phyloP scores from a whole-genome alignment of 2,888 invertebrate species.

The Sarcophaga carnaria region DNA sequence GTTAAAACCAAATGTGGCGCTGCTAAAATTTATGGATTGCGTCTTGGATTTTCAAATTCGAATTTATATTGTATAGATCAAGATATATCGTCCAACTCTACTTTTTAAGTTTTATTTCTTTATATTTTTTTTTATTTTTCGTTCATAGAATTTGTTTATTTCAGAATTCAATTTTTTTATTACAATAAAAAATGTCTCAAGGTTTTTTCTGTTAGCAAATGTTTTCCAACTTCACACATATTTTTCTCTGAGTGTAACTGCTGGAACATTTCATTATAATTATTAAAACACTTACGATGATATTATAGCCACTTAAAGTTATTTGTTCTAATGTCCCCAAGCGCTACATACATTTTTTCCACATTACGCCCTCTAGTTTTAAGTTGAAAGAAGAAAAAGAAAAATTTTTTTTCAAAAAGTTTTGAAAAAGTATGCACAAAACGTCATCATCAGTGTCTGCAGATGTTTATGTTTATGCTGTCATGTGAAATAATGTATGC shows the following conservation, averaged over 20 bases:
- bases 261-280: background rate
- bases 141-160: too few species aligned
- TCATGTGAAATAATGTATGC: conserved; percentile 17
- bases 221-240: background rate
- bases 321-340: conserved; percentile 3
- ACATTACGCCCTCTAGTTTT: background rate
- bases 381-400: background rate
- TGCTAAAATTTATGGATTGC: too few species aligned
- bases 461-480: conserved; percentile 6
- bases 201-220: background rate
- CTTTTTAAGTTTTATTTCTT: too few species aligned
- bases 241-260: background rate
- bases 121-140: too few species aligned
- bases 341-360: background rate
- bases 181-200: background rate
- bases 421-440: background rate
- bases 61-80: too few species aligned
- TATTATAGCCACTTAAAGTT: conserved; percentile 29
- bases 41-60: too few species aligned
- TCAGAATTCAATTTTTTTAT: background rate
- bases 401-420: background rate
- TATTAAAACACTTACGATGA: conserved; percentile 3
- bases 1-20: too few species aligned
- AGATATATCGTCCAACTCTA: too few species aligned
- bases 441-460: background rate